A percentile compares a stretch with the other conserved stretches of the same genome.
phyloP scores from a whole-genome alignment of 2,113 vertebrate genomes.

The Podarcis muralis region DNA sequence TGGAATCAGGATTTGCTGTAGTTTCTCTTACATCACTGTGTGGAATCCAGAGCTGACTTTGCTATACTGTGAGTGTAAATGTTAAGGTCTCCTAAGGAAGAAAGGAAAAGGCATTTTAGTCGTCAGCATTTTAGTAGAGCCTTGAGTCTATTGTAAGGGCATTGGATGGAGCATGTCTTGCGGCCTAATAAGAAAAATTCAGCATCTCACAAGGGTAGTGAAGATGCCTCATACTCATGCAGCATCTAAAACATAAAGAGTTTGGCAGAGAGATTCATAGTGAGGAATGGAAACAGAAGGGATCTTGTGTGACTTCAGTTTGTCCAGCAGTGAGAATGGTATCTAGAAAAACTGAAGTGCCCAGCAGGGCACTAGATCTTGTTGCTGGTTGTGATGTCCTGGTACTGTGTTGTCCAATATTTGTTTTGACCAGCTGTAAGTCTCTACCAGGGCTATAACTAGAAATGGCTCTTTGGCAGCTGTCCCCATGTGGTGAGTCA shows the following conservation, averaged over 20 bases:
- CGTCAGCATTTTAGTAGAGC: background rate
- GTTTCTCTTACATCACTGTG: background rate
- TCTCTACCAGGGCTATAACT: background rate
- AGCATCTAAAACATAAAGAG: background rate
- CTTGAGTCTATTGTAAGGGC: background rate
- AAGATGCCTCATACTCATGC: background rate
- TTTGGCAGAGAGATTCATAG: no score
- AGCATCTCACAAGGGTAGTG: background rate
- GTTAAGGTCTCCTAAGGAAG: background rate
- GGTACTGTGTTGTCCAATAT: no score
- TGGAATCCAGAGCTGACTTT: background rate
- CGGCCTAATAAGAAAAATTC: background rate
- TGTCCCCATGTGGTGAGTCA: background rate
- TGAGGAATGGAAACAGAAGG: background rate
- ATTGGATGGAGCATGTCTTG: background rate
- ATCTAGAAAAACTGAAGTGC: background rate
- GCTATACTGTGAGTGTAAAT: background rate
- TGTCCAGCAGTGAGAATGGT: background rate
- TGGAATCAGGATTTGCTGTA: background rate
- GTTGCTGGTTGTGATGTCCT: background rate
- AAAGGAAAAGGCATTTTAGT: fast-evolving
- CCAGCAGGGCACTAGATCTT: background rate
- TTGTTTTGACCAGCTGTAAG: background rate
- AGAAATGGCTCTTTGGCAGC: background rate
- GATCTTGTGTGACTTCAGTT: background rate